Conservation (phyloP, 2,888 invertebrate genomes). For the Villa cingulata region DNA sequence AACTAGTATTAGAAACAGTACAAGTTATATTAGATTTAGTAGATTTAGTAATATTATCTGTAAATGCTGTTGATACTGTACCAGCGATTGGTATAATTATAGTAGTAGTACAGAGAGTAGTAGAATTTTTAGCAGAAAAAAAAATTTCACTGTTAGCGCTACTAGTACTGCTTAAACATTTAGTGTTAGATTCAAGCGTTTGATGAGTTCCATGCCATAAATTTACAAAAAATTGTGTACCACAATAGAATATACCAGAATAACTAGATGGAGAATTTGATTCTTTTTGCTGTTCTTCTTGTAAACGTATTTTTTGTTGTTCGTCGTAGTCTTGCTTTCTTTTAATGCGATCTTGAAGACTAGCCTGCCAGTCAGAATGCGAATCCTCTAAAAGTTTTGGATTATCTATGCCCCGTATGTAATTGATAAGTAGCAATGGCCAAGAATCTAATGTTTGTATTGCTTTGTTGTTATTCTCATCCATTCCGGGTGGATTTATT, state of each 20-base stretch:
- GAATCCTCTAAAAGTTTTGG: slow-evolving; percentile 20
- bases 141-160: too few species aligned
- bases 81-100: neutral
- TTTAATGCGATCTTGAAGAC: slow-evolving; percentile 22
- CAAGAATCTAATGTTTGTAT: slow-evolving; percentile 67
- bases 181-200: slow-evolving; percentile 9
- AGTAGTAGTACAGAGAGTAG: neutral
- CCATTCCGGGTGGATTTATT: slow-evolving; percentile 61
- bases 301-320: slow-evolving; percentile 9
- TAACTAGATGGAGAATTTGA: slow-evolving; percentile 7
- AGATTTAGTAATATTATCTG: neutral
- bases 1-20: neutral
- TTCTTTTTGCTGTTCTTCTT: neutral
- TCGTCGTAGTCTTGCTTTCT: slow-evolving; percentile 23
- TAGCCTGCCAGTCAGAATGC: slow-evolving; percentile 24
- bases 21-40: neutral
- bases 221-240: slow-evolving; percentile 50
- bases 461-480: slow-evolving; percentile 61
- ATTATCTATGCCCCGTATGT: slow-evolving; percentile 33
- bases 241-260: slow-evolving; percentile 36
- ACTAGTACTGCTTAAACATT: neutral
- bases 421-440: slow-evolving; percentile 44
- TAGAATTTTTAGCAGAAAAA: neutral
- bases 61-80: neutral
- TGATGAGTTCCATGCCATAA: slow-evolving; percentile 41